These are phyloP conservation scores for Pseudomyrmex pallidus DNA, from an alignment of 1,140 invertebrate species.

Conservation along the genomic window DNA sequence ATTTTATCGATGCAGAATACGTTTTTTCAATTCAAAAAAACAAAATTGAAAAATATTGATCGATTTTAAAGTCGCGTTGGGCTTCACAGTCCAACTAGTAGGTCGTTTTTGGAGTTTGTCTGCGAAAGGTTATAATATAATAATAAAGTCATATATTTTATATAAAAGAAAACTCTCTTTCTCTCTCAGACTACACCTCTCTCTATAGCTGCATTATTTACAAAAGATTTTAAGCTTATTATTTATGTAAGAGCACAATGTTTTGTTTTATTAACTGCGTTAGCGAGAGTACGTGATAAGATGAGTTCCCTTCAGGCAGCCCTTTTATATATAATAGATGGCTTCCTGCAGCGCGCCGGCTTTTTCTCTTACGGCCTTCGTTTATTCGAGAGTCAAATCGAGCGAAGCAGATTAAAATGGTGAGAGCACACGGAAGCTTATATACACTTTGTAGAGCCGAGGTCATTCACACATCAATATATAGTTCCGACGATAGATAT, in stretches of 20 bases:
- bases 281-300: background rate
- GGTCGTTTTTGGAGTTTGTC: too few species aligned
- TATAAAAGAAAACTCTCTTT: too few species aligned
- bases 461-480: constrained; percentile 50
- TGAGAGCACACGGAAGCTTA: constrained; percentile 49
- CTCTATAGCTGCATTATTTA: too few species aligned
- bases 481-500: background rate
- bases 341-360: constrained; percentile 43
- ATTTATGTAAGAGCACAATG: background rate
- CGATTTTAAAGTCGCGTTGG: too few species aligned
- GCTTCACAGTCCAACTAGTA: too few species aligned
- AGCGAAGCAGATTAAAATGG: constrained; percentile 55
- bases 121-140: too few species aligned
- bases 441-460: constrained; percentile 22
- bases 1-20: too few species aligned
- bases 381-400: constrained; percentile 56
- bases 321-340: constrained; percentile 52
- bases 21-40: too few species aligned
- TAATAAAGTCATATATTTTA: too few species aligned
- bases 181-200: too few species aligned
- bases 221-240: background rate
- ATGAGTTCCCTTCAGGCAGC: constrained; percentile 20
- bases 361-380: constrained; percentile 52
- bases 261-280: constrained; percentile 29
- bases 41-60: too few species aligned